Conservation (phyloP, 2,113 vertebrate species). For the Lasiurus cinereus region DNA sequence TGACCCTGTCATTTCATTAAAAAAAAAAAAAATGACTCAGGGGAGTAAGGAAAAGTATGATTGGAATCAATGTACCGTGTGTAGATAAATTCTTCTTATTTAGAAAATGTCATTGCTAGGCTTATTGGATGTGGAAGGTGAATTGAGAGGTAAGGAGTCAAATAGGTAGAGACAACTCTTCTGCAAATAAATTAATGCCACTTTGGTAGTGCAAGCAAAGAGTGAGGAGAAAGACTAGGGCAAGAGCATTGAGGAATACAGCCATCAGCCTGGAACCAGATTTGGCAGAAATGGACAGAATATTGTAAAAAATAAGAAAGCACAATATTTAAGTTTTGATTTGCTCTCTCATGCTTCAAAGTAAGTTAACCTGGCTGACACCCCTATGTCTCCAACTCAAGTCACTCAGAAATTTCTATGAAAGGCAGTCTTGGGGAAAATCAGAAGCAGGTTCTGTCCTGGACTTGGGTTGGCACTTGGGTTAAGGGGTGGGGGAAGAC, state of each 20-base stretch:
- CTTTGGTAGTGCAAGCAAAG: no score
- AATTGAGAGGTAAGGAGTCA: background rate
- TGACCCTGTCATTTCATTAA: conserved; percentile 66
- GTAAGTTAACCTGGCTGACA: background rate
- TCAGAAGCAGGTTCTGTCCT: background rate
- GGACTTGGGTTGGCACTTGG: background rate
- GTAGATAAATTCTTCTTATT: conserved; percentile 48
- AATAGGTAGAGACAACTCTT: background rate
- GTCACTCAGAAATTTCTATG: background rate
- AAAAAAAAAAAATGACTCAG: conserved; percentile 2
- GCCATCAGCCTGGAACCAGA: background rate
- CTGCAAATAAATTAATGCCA: background rate
- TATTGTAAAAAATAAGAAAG: background rate
- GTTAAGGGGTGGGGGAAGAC: background rate
- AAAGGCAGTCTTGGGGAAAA: background rate
- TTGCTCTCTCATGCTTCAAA: background rate
- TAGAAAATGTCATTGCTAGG: background rate
- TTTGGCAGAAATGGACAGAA: background rate
- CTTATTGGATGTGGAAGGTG: background rate
- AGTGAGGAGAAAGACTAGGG: background rate
- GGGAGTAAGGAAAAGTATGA: conserved; percentile 29
- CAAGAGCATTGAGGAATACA: background rate
- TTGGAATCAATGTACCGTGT: background rate
- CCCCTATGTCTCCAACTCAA: background rate
- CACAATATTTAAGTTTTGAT: background rate